Evolutionary conservation across 2,888 invertebrate species (phyloP).

Genomic region (Caenorhabditis angaria): DNA sequence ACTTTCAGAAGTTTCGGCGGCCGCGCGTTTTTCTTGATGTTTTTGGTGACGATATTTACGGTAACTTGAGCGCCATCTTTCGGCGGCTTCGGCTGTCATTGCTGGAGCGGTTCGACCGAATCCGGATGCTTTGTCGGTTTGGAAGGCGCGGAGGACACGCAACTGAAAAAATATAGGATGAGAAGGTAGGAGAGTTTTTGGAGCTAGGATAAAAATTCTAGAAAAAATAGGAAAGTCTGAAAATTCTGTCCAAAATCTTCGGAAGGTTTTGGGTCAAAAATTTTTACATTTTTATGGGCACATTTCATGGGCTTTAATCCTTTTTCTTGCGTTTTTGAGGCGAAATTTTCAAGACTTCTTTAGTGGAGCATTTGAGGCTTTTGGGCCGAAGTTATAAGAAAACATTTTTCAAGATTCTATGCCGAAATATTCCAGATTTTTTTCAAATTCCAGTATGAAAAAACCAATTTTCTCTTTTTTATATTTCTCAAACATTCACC

Average conservation of each 20-base stretch:
- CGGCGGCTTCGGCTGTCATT: slow-evolving; percentile 70
- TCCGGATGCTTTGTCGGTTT: slow-evolving; percentile 42
- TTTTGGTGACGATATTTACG: slow-evolving; percentile 69
- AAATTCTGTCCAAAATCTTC: not conserved
- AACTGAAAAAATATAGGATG: slow-evolving; percentile 35
- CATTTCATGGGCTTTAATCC: too few relatives aligned
- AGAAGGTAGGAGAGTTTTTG: too few relatives aligned
- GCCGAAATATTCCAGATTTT: too few relatives aligned
- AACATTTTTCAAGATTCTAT: too few relatives aligned
- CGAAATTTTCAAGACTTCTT: too few relatives aligned
- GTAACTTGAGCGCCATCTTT: slow-evolving; percentile 68
- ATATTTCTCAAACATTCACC: not conserved
- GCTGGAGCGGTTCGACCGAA: slow-evolving; percentile 68
- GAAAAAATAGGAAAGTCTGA: not conserved
- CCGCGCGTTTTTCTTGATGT: slow-evolving; percentile 60
- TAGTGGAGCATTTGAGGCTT: too few relatives aligned
- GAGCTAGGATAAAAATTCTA: too few relatives aligned
- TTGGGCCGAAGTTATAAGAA: too few relatives aligned
- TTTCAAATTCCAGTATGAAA: not conserved
- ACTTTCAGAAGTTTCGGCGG: slow-evolving; percentile 48
- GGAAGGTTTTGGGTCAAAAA: too few relatives aligned
- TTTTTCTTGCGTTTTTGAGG: not conserved
- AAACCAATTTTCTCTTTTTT: not conserved
- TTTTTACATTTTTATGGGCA: too few relatives aligned
- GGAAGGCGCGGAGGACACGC: slow-evolving; percentile 57